Base-by-base conservation (phyloP, 2,113 vertebrate genomes). In the Pangasianodon gigas region DNA sequence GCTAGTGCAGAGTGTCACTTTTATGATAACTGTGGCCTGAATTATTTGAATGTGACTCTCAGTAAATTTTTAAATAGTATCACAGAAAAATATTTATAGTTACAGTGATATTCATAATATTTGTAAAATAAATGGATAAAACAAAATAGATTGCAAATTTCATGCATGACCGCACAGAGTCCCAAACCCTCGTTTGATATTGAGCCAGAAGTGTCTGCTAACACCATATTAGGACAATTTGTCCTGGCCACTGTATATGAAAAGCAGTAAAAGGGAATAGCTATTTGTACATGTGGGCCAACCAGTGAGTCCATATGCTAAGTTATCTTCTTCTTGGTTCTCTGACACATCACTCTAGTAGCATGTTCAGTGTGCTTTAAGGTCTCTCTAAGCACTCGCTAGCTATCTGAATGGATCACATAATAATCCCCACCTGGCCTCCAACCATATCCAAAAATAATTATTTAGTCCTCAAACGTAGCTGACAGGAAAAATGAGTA, bases 401-500 rank as follows among this genome's bases (percentile, higher is more conserved):
- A 94, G 93, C 94, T 95, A 95, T 95, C 94, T 94, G 95, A 95
- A 96, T 95, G 93, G 95, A 96, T 96, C 95, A 95, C 95, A 96
- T 95, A 96, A 96, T 96, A 95, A 96, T 95, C 95, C 89, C 93
- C 89, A 84, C 89, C 91, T 96, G 96, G 95, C 96, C 96, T 91
- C 93, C 93, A 96, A 96, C 96, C 94, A 96, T 94, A 96, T 56
- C 37, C 94, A 95, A 96, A 37, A 90, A 92, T 95, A 95, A 97
- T 97, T 97, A 97, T 97, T 97, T 95, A 94, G 93, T 95, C 94
- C 95, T 97, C 96, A 96, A 95, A 97, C 94, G 96, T 96, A 96
- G 96, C 96, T 96, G 96, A 96, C 97, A 96, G 96, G 93, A 97
- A 97, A 97, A 96, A 97, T 97, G 96, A 97, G 96, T 94, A 95